A percentile compares a stretch with the other conserved stretches of the same genome.
phyloP scores from a whole-genome alignment of 2,113 vertebrate genomes.

The Panthera uncia region DNA sequence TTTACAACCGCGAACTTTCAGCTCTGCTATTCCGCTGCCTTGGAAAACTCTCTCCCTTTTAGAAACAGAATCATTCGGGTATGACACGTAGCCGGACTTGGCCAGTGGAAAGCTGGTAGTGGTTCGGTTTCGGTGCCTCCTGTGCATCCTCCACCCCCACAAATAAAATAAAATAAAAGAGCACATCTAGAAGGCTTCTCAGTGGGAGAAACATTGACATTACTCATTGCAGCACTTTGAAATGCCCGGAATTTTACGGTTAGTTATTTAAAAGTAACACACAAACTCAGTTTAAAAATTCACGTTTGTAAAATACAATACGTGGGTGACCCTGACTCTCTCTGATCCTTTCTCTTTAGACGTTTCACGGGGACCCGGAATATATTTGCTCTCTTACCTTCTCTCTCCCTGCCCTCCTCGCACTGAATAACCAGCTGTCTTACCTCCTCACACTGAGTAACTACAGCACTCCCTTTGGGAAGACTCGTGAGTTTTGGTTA shows the following conservation, averaged over 20 bases:
- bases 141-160: background rate
- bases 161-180: background rate
- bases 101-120: fast-evolving
- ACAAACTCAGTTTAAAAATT: background rate
- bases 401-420: background rate
- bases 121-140: background rate
- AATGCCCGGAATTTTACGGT: background rate
- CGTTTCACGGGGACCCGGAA: fast-evolving
- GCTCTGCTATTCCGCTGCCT: background rate
- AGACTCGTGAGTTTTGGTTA: background rate
- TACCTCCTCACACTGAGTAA: background rate
- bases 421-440: background rate
- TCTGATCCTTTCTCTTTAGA: background rate
- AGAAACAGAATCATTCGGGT: background rate
- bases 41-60: background rate
- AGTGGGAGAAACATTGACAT: fast-evolving
- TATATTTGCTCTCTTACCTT: fast-evolving
- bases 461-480: background rate
- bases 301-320: fast-evolving
- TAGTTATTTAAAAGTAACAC: background rate
- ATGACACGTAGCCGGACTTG: background rate
- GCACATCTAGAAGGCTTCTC: background rate
- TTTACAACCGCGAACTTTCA: background rate
- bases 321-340: fast-evolving
- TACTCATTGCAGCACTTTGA: background rate